Conservation (phyloP, 2,113 vertebrate species). For the Ascaphus truei region DNA sequence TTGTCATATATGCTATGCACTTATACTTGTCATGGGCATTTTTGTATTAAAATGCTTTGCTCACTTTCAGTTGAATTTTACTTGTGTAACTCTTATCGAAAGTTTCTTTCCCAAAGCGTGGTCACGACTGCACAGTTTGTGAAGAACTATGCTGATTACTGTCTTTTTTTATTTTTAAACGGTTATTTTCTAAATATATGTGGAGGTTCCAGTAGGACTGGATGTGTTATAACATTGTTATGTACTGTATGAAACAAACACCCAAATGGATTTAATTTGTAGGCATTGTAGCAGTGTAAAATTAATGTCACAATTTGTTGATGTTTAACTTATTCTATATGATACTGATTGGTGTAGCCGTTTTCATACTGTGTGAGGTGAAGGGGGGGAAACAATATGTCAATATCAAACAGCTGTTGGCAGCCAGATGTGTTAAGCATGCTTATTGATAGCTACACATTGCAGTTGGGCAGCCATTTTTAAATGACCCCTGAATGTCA, state of each 20-base stretch:
- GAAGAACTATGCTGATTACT: slow-evolving; percentile 41
- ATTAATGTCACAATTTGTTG: slow-evolving; percentile 48
- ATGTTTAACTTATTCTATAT: slow-evolving; percentile 69
- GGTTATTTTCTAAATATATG: slow-evolving; percentile 43
- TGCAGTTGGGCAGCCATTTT: no score
- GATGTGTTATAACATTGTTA: slow-evolving; percentile 46
- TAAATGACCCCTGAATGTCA: no score
- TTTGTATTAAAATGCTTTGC: slow-evolving; percentile 23
- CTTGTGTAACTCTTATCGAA: not conserved
- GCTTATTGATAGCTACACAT: no score
- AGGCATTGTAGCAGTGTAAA: slow-evolving; percentile 47
- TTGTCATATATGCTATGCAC: slow-evolving; percentile 55
- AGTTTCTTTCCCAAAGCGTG: slow-evolving; percentile 36
- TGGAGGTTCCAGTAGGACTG: slow-evolving; percentile 45
- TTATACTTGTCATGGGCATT: slow-evolving; percentile 43
- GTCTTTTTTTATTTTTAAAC: slow-evolving; percentile 41
- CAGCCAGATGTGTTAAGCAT: no score
- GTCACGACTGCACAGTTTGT: slow-evolving; percentile 41
- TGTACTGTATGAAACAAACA: slow-evolving; percentile 45
- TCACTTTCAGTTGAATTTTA: slow-evolving; percentile 7
- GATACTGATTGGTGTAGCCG: slow-evolving; percentile 42
- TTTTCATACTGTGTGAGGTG: slow-evolving; percentile 49
- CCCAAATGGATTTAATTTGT: slow-evolving; percentile 46
- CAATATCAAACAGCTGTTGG: no score
- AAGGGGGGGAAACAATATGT: no score